Conservation (phyloP, 2,797 vertebrate species). For the Nannoperca obscura region DNA sequence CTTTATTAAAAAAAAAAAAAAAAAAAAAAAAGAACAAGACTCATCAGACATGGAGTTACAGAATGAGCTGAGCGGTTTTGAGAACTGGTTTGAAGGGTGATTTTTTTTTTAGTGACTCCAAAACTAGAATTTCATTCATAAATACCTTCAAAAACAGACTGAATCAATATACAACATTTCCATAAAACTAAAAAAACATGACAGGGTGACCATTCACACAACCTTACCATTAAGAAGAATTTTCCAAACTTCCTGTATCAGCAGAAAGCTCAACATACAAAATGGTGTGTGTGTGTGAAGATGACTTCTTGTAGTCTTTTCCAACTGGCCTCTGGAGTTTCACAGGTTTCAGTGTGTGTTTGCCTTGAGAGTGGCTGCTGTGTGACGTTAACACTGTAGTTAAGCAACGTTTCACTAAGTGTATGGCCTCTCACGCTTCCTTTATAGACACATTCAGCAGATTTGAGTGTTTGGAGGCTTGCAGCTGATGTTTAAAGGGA, state of each 20-base stretch:
- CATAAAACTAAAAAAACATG: conserved; percentile 25
- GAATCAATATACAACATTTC: conserved; percentile 17
- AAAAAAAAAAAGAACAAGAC: neutral
- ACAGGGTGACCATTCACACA: neutral
- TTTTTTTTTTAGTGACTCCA: neutral
- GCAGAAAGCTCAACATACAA: neutral
- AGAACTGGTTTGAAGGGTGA: neutral
- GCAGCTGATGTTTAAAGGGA: conserved; percentile 62
- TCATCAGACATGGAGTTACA: neutral
- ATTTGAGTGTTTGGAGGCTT: conserved; percentile 21
- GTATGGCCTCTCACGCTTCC: neutral
- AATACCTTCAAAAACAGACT: conserved; percentile 53
- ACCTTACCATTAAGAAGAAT: neutral
- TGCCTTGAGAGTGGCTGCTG: neutral
- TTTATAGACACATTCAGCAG: conserved; percentile 7
- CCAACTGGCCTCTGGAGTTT: neutral
- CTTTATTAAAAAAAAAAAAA: conserved; percentile 41
- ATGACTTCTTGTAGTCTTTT: neutral
- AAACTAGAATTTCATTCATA: conserved; percentile 24
- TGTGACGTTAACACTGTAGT: neutral
- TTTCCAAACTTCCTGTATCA: neutral
- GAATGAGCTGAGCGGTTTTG: neutral
- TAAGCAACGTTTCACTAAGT: neutral
- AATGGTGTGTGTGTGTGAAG: neutral
- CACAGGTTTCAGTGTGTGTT: neutral